Evolutionary conservation across 2,113 vertebrate genomes (phyloP).

Genomic region (Cettia cetti): DNA sequence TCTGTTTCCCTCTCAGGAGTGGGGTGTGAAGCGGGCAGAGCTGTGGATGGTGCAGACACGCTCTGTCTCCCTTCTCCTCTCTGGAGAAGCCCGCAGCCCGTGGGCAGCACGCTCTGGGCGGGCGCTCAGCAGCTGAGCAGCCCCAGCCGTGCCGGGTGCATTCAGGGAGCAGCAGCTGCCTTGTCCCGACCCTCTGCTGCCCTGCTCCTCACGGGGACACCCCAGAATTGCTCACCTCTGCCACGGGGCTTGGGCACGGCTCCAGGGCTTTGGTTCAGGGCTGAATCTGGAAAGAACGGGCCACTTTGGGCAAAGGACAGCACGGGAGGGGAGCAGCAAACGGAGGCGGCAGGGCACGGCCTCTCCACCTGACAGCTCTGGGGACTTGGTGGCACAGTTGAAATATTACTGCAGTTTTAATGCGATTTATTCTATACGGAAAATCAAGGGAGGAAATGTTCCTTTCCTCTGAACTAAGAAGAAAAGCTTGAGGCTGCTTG

Average conservation of each 20-base stretch:
- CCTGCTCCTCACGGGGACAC: neutral
- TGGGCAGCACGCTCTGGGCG: accelerated
- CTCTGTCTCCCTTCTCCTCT: too few species aligned
- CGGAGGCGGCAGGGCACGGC: accelerated
- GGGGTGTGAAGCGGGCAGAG: accelerated
- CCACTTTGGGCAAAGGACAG: neutral
- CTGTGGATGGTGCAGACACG: accelerated
- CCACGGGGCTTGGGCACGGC: too few species aligned
- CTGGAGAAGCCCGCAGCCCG: accelerated
- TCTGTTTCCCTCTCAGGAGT: accelerated
- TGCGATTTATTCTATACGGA: accelerated
- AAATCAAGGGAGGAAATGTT: accelerated
- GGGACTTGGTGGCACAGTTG: accelerated
- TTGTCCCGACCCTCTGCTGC: too few species aligned
- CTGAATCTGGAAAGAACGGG: accelerated
- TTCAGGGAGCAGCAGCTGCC: too few species aligned
- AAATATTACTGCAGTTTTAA: accelerated
- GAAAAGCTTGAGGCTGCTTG: neutral
- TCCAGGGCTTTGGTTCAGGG: too few species aligned
- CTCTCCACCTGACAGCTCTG: accelerated
- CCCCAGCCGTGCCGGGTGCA: too few species aligned
- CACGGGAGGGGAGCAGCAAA: accelerated
- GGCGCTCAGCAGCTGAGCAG: too few species aligned
- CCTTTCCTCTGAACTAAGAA: neutral
- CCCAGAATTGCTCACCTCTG: accelerated